Base-by-base conservation (phyloP, 2,797 vertebrate species). In the Peromyscus melanophrys region DNA sequence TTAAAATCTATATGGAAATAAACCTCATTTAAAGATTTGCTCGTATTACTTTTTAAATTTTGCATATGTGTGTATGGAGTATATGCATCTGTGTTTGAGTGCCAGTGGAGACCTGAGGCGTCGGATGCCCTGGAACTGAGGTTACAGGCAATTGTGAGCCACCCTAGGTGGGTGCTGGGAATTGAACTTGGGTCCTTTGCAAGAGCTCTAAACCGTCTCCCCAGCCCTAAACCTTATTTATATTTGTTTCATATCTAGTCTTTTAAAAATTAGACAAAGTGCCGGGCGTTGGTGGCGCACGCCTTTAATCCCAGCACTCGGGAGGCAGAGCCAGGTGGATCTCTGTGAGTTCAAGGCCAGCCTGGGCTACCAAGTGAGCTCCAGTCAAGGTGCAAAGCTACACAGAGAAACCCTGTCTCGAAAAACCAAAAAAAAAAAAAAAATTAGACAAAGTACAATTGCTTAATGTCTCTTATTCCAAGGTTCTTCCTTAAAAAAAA, bases 221-320 rank as follows among this genome's bases (percentile, higher is more conserved):
- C 84, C 65, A 52, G 31, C 7, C 29, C 65, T 29, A 77, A 92
- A 55, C 57, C 31, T 23, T 84, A 27, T 63, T 73, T 88, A 37
- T 71, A 29, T 71, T 90, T 78, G 71, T 80, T 92, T 83, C 29
- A 61, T 89, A 13, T 55, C 90, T 89, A 55, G 65, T 52, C 23
- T 87, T 57, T 69, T 71, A 78, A 77, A 85, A 80, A 83, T 49
- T n/a, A n/a, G n/a, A n/a, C n/a, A n/a, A n/a, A n/a, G n/a, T n/a
- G n/a, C n/a, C n/a, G n/a, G n/a, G n/a, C n/a, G n/a, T n/a, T n/a
- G n/a, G n/a, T n/a, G n/a, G n/a, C n/a, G n/a, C n/a, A n/a, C n/a
- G n/a, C n/a, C n/a, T n/a, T n/a, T n/a, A n/a, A n/a, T n/a, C n/a
- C n/a, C n/a, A n/a, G n/a, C n/a, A n/a, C n/a, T n/a, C n/a, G n/a